A percentile compares a stretch with the other conserved stretches of the same genome.
Evolutionary conservation across 2,797 vertebrate genomes (phyloP).

Genomic region (Neosilurus hyrtlii): DNA sequence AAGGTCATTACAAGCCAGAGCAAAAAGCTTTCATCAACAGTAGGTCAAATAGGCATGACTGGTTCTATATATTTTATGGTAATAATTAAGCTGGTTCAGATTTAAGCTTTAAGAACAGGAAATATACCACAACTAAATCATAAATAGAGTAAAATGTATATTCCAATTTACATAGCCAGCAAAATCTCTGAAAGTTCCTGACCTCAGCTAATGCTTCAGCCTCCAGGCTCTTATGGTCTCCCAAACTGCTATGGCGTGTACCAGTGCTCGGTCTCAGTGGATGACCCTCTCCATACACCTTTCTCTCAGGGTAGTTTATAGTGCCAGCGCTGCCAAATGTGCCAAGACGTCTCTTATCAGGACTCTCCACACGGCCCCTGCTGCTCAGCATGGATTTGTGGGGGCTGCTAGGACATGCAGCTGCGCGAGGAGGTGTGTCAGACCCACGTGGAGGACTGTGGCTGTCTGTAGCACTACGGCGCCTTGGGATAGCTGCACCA

Average conservation of each 20-base stretch:
- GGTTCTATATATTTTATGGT: neutral
- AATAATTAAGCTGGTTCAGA: neutral
- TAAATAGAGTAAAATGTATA: neutral
- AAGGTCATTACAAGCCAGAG: neutral
- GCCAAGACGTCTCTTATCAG: slow-evolving; percentile 89
- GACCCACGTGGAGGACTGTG: slow-evolving; percentile 87
- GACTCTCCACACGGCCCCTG: slow-evolving; percentile 86
- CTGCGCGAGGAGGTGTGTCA: slow-evolving; percentile 86
- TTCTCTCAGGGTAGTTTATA: slow-evolving; percentile 93
- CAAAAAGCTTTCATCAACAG: slow-evolving; percentile 2
- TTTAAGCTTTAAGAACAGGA: neutral
- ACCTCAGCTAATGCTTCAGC: slow-evolving; percentile 95
- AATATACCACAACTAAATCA: neutral
- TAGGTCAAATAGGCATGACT: neutral
- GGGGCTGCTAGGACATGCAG: slow-evolving; percentile 94
- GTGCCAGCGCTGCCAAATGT: slow-evolving; percentile 93
- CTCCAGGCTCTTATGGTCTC: slow-evolving; percentile 95
- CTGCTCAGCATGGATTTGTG: slow-evolving; percentile 87
- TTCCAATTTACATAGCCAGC: neutral
- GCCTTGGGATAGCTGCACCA: slow-evolving; percentile 88
- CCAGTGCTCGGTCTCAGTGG: slow-evolving; percentile 81
- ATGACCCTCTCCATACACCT: slow-evolving; percentile 84
- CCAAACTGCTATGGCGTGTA: slow-evolving; percentile 95
- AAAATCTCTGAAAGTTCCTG: slow-evolving; percentile 28
- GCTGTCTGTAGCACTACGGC: slow-evolving; percentile 81